Percentiles rank a stretch among this genome's conserved stretches.
phyloP scores from a whole-genome alignment of 2,888 invertebrate species.

The Hirtodrosophila duncani region DNA sequence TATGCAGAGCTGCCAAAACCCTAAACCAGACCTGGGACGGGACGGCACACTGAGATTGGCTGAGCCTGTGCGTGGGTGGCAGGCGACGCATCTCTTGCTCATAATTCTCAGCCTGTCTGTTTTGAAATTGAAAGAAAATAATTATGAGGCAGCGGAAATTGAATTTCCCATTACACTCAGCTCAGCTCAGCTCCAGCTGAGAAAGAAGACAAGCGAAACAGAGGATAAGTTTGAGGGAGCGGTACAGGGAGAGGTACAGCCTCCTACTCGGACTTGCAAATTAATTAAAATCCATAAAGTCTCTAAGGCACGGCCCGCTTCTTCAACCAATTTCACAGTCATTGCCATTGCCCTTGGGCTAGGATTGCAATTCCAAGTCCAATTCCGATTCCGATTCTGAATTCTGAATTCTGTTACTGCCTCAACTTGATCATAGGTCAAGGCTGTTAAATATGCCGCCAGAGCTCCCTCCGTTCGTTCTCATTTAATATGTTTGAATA shows the following conservation, averaged over 20 bases:
- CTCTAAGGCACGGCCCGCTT: slow-evolving; percentile 6
- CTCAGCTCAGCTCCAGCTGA: slow-evolving; percentile 9
- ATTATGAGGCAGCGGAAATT: slow-evolving; percentile 69
- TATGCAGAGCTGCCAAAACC: slow-evolving; percentile 53
- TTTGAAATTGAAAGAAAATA: slow-evolving; percentile 72
- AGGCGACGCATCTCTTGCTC: slow-evolving; percentile 44
- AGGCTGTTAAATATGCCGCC: slow-evolving; percentile 34
- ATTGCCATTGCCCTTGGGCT: slow-evolving; percentile 14
- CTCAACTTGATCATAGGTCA: slow-evolving; percentile 48
- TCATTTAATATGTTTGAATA: slow-evolving; percentile 58
- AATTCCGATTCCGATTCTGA: slow-evolving; percentile 15
- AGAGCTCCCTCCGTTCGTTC: not conserved
- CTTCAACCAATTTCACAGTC: slow-evolving; percentile 30
- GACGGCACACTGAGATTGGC: too few relatives aligned
- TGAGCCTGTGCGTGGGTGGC: slow-evolving; percentile 58
- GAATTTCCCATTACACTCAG: slow-evolving; percentile 67
- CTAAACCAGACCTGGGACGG: too few relatives aligned
- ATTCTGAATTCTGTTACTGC: slow-evolving; percentile 1
- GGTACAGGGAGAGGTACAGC: too few relatives aligned
- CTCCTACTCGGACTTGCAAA: too few relatives aligned
- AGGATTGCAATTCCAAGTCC: not conserved
- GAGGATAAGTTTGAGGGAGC: slow-evolving; percentile 4
- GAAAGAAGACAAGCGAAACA: not conserved
- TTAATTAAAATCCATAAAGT: slow-evolving; percentile 68
- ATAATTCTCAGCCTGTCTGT: slow-evolving; percentile 66